These are phyloP conservation scores for Sphecodes monilicornis DNA, from an alignment of 2,888 invertebrate genomes.

Conservation along the genomic window DNA sequence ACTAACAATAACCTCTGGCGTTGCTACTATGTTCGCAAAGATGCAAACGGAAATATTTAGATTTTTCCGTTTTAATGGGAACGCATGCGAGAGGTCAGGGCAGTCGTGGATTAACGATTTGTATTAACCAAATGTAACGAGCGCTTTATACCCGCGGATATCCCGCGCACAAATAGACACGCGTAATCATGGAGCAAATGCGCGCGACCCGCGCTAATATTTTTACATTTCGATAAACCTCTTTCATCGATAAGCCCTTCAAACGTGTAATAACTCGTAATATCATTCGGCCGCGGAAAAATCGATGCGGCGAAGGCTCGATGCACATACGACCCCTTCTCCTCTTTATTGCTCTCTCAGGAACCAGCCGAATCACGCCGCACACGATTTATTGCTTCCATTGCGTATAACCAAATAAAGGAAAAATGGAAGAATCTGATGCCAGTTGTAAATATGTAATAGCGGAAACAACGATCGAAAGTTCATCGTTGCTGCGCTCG, in stretches of 20 bases:
- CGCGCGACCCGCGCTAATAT: conserved; percentile 45
- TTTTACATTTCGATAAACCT: conserved; percentile 65
- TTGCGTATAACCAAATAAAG: conserved; percentile 23
- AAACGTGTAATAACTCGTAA: conserved; percentile 60
- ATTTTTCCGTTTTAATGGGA: conserved; percentile 67
- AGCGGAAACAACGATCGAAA: conserved; percentile 17
- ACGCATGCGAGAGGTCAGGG: conserved; percentile 49
- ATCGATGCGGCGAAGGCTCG: conserved; percentile 34
- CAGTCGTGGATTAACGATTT: conserved; percentile 63
- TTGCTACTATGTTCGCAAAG: conserved; percentile 19
- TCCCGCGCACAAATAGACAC: conserved; percentile 62
- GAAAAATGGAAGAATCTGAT: conserved; percentile 1
- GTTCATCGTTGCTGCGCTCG: conserved; percentile 2
- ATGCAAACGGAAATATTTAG: conserved; percentile 61
- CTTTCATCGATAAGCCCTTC: conserved; percentile 57
- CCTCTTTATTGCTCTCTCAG: conserved; percentile 48
- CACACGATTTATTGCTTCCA: conserved; percentile 37
- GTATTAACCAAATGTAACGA: conserved; percentile 67
- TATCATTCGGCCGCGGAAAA: conserved; percentile 37
- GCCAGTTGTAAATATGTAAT: conserved; percentile 35
- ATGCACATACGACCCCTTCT: not conserved
- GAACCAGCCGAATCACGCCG: conserved; percentile 32
- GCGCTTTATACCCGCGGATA: conserved; percentile 61
- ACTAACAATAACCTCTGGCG: conserved; percentile 29
- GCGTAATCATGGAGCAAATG: conserved; percentile 59